Evolutionary conservation across 2,888 invertebrate genomes (phyloP), one percentile per base, ranked within the genome.

Genomic region (Folsomia manolachei): DNA sequence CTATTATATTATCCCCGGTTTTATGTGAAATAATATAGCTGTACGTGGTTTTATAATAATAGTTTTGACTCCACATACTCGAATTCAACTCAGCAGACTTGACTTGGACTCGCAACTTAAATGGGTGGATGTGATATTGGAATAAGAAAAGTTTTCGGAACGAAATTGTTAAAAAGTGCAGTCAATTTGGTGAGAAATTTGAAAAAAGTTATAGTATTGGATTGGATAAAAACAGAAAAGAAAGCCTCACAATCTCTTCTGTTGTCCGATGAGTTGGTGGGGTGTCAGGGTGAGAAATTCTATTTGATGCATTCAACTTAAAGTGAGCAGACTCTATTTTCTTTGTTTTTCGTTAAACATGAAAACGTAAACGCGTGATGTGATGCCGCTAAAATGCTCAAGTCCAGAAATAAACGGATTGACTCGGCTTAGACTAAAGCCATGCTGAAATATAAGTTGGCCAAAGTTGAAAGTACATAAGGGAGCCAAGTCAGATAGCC

Each of bases 361-460:
- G 21, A 56, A 56, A 56, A 18, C 18, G 56, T 56, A n/a, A 4
- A 19, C n/a, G n/a, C n/a, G 18, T 56, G 56, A 56, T 56, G 56
- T 56, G 56, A 56, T 56, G 56, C 18, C 21, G 19, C 39, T 39
- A 39, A 39, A 39, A 56, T 56, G 56, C n/a, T 21, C 56, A 56
- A 56, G 19, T 56, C 56, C 56, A 18, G 56, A 56, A 56, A 56
- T 56, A 56, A 56, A 56, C 56, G 56, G 56, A 56, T 56, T 56
- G 56, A 56, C 19, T 21, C 56, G 56, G 56, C 56, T 56, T 56
- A 56, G 11, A 56, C 18, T n/a, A 56, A 56, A 56, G 39, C 39
- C 39, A 9, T 56, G 56, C 18, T n/a, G 11, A 56, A 21, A 51
- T 51, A 51, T 51, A n/a, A 39, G 39, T 39, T 39, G 39, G 39